These are phyloP conservation scores for Elanus axillaris DNA, from an alignment of 2,113 vertebrate genomes.

Conservation along the genomic window DNA sequence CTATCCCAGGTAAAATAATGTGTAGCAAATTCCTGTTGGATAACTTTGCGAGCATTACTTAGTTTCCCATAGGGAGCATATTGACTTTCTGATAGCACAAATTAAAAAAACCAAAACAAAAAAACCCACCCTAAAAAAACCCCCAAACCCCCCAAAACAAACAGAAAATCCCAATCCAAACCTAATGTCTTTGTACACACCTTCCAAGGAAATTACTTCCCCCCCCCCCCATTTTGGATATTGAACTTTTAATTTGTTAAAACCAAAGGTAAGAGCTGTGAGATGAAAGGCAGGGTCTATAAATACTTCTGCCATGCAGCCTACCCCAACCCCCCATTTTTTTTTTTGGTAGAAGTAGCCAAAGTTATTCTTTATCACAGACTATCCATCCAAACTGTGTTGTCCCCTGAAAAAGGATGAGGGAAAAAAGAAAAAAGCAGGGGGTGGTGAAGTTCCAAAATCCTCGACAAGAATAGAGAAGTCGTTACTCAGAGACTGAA, in stretches of 20 bases:
- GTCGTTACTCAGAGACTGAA: neutral
- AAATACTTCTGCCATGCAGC: neutral
- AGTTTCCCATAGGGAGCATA: neutral
- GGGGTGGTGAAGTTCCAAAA: neutral
- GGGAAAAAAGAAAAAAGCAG: too few species aligned
- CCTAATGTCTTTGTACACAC: neutral
- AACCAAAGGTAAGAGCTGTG: neutral
- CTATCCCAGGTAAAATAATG: neutral
- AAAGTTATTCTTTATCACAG: neutral
- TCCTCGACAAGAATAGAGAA: neutral
- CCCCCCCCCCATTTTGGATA: neutral
- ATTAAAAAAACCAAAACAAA: too few species aligned
- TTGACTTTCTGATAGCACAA: neutral
- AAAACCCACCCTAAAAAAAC: too few species aligned
- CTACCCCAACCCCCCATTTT: neutral
- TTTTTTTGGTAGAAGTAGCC: neutral
- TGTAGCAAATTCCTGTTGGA: neutral
- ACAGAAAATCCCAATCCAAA: too few species aligned
- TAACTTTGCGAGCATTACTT: neutral
- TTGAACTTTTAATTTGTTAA: neutral
- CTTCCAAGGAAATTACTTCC: neutral
- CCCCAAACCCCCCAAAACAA: too few species aligned
- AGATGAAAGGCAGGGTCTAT: neutral
- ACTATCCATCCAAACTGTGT: neutral
- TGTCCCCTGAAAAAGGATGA: rapidly evolving